These are phyloP conservation scores for Oriolus oriolus DNA, from an alignment of 2,113 vertebrate species.

Conservation along the genomic window DNA sequence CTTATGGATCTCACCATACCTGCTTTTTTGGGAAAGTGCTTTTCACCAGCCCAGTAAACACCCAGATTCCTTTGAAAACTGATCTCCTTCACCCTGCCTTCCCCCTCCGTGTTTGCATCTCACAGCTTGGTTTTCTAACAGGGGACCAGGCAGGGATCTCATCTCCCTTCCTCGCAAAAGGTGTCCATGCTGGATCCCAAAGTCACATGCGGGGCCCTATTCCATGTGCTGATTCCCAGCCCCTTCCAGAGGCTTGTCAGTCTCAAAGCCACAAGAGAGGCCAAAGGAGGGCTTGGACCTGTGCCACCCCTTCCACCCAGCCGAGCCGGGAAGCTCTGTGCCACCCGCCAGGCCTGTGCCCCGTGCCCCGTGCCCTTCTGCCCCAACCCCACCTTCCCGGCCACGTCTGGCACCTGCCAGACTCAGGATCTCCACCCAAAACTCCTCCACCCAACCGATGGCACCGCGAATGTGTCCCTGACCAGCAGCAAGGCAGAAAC, in stretches of 20 bases:
- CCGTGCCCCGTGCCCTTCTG: not conserved
- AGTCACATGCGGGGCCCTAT: fast-evolving
- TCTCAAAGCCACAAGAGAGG: not conserved
- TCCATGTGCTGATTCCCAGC: not conserved
- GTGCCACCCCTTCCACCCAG: not conserved
- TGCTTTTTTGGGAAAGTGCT: not conserved
- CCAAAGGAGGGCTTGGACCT: not conserved
- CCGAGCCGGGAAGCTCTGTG: not conserved
- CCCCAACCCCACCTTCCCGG: not conserved
- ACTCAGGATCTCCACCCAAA: not conserved
- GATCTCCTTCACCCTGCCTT: not conserved
- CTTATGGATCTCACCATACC: not conserved
- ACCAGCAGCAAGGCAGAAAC: not conserved
- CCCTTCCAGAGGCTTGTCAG: not conserved
- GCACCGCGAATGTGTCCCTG: not conserved
- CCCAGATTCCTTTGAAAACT: not conserved
- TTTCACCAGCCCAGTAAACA: not conserved
- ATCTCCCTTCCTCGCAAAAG: not conserved
- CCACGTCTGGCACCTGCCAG: fast-evolving
- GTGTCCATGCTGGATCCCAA: not conserved
- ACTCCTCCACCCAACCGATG: fast-evolving
- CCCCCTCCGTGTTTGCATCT: not conserved
- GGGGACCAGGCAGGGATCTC: not conserved
- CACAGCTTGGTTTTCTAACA: not conserved
- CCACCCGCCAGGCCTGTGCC: not conserved